phyloP scores from a whole-genome alignment of 2,113 vertebrate species.

The Typhlomys cinereus region DNA sequence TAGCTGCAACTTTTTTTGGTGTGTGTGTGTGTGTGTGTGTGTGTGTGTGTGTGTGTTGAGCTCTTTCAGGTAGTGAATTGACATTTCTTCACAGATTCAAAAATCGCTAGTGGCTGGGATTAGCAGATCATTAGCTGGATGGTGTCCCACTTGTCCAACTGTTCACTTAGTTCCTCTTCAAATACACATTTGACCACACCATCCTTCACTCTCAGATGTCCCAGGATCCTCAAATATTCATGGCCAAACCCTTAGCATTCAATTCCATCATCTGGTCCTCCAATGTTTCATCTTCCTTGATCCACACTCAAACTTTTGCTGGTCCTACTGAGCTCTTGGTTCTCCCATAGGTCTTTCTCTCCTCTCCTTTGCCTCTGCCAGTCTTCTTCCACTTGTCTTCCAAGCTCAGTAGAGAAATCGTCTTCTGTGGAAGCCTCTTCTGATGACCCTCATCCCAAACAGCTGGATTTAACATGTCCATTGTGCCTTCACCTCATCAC shows the following conservation, averaged over 20 bases:
- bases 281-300: not conserved
- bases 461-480: not conserved
- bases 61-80: not conserved
- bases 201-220: not conserved
- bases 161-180: not conserved
- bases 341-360: not conserved
- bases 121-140: not conserved
- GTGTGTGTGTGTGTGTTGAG: not conserved
- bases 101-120: not conserved
- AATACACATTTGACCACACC: not conserved
- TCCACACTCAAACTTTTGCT: not conserved
- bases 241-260: not conserved
- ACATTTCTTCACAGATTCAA: not conserved
- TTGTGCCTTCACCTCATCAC: too few species aligned
- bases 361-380: not conserved
- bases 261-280: not conserved
- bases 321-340: not conserved
- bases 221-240: not conserved
- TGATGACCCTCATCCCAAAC: not conserved
- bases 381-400: not conserved
- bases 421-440: not conserved
- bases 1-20: slow-evolving; percentile 24
- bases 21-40: not conserved
- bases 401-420: not conserved
- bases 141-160: not conserved